Percentiles rank a stretch among this genome's conserved stretches.
Evolutionary conservation across 30 jellyfish, hydroid and myxozoan genomes (phyloP).

Genomic region (Hydra vulgaris): DNA sequence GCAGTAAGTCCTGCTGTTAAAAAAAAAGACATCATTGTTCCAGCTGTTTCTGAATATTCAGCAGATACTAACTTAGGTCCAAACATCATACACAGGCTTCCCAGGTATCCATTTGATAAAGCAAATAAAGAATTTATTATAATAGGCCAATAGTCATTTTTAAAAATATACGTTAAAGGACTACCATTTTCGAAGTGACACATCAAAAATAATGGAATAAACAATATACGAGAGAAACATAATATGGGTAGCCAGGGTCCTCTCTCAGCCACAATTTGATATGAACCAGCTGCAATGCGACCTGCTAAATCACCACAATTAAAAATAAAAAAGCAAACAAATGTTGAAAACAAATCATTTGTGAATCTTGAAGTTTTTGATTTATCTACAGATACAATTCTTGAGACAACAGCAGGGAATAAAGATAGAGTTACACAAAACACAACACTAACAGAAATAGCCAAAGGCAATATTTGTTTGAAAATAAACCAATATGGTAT

Average conservation of each 20-base stretch:
- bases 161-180: conserved; percentile 35
- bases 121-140: conserved; percentile 50
- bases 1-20: conserved; percentile 69
- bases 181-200: conserved; percentile 53
- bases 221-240: conserved; percentile 48
- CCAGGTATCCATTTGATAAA: conserved; percentile 72
- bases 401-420: conserved; percentile 76
- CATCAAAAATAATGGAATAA: conserved; percentile 73
- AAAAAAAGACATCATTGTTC: conserved; percentile 87
- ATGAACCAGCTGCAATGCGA: conserved; percentile 71
- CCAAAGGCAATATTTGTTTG: conserved; percentile 59
- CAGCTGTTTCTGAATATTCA: conserved; percentile 87
- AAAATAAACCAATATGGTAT: conserved; percentile 58
- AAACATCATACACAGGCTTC: conserved; percentile 97
- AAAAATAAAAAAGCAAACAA: conserved; percentile 64
- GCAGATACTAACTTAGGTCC: conserved; percentile 83
- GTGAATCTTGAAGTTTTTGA: conserved; percentile 53
- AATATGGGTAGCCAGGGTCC: conserved; percentile 54
- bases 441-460: conserved; percentile 53
- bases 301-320: conserved; percentile 84
- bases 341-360: conserved; percentile 63
- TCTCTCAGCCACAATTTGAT: conserved; percentile 43
- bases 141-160: conserved; percentile 76
- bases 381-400: conserved; percentile 50
- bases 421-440: conserved; percentile 58